These are phyloP conservation scores for Hyperopisus bebe DNA, from an alignment of 2,113 vertebrate genomes.

Conservation along the genomic window DNA sequence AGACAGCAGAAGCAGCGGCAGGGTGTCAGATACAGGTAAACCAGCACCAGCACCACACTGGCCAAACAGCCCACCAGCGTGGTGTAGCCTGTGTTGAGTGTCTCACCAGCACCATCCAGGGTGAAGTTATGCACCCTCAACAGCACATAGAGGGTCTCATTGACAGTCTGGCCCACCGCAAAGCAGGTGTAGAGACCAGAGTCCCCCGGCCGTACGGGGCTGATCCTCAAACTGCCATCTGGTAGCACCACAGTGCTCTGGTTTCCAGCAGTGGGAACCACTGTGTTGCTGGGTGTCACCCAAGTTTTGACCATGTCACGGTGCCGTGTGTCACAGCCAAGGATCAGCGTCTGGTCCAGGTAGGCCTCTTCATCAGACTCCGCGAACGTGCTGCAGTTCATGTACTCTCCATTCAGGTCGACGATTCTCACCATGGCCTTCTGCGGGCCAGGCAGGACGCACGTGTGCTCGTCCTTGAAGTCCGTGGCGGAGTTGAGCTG, in stretches of 20 bases:
- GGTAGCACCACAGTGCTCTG: constrained; percentile 53
- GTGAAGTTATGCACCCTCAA: constrained; percentile 88
- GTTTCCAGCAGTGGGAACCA: constrained; percentile 60
- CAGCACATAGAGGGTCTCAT: constrained; percentile 87
- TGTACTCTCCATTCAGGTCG: constrained; percentile 55
- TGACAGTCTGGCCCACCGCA: constrained; percentile 71
- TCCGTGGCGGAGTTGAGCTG: constrained; percentile 78
- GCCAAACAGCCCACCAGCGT: constrained; percentile 92
- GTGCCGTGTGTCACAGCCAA: constrained; percentile 82
- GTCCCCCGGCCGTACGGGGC: constrained; percentile 63
- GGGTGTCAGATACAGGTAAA: constrained; percentile 92
- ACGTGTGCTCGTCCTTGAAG: constrained; percentile 78
- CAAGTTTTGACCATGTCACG: constrained; percentile 72
- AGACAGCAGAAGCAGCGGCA: constrained; percentile 88
- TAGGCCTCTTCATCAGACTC: constrained; percentile 73
- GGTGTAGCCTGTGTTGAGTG: constrained; percentile 91
- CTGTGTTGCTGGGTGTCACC: constrained; percentile 69
- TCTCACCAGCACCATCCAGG: constrained; percentile 66
- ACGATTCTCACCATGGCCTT: constrained; percentile 58
- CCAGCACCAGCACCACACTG: constrained; percentile 89
- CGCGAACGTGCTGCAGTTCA: constrained; percentile 86
- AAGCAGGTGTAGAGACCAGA: constrained; percentile 83
- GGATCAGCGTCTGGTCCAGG: constrained; percentile 68
- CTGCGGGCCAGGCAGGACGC: constrained; percentile 43
- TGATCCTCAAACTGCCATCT: constrained; percentile 75